Conservation (phyloP, 2,888 invertebrate species). For the Dynastes hyllus region DNA sequence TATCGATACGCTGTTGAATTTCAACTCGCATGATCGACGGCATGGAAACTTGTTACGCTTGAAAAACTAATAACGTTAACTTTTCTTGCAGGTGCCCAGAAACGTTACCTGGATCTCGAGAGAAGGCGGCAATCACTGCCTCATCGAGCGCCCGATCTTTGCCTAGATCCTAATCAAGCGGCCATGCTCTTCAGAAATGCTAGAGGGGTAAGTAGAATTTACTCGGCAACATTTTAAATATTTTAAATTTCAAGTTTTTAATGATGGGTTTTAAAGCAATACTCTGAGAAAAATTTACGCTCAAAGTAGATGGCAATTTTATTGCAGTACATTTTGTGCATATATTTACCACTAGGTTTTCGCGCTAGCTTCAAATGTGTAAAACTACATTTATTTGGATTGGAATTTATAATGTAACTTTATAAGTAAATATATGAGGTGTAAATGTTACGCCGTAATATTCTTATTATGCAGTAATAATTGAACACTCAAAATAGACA, state of each 20-base stretch:
- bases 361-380: too few relatives aligned
- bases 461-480: too few relatives aligned
- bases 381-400: too few relatives aligned
- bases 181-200: conserved; percentile 94
- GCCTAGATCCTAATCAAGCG: conserved; percentile 90
- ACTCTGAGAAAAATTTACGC: too few relatives aligned
- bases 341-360: too few relatives aligned
- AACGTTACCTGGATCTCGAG: conserved; percentile 85
- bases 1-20: background rate
- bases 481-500: too few relatives aligned
- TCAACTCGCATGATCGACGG: background rate
- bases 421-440: too few relatives aligned
- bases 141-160: conserved; percentile 85
- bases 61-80: background rate
- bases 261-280: too few relatives aligned
- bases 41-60: background rate
- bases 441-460: too few relatives aligned
- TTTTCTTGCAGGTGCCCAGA: conserved; percentile 79
- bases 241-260: background rate
- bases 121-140: conserved; percentile 86
- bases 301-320: too few relatives aligned
- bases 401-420: too few relatives aligned
- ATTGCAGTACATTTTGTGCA: too few relatives aligned
- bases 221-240: background rate
- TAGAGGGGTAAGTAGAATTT: conserved; percentile 85